These are phyloP conservation scores for Pipra filicauda DNA, from an alignment of 2,113 vertebrate genomes.

Conservation along the genomic window DNA sequence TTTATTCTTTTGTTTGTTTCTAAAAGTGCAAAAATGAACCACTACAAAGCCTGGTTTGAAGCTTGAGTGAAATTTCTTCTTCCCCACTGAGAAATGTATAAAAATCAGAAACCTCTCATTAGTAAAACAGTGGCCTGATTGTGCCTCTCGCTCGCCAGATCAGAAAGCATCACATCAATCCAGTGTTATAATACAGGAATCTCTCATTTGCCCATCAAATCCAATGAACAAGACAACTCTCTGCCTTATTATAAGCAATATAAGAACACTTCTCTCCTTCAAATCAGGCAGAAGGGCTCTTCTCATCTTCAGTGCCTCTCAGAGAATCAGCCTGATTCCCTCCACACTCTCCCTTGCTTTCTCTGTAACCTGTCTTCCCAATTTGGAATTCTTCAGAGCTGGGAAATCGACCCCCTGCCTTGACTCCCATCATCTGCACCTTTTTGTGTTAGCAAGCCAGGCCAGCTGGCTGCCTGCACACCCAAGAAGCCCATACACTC, in stretches of 20 bases:
- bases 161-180: background rate
- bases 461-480: background rate
- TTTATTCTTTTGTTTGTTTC: background rate
- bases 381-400: conserved; percentile 10
- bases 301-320: background rate
- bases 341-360: background rate
- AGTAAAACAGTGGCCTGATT: background rate
- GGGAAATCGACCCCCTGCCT: conserved; percentile 39
- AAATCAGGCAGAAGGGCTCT: conserved; percentile 12
- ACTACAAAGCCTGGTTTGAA: background rate
- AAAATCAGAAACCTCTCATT: conserved; percentile 15
- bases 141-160: background rate
- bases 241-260: background rate
- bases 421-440: conserved; percentile 30
- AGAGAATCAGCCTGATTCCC: background rate
- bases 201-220: conserved; percentile 11
- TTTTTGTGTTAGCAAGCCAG: background rate
- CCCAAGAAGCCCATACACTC: background rate
- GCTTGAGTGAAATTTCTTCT: background rate
- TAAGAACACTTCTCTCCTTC: background rate
- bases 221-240: background rate
- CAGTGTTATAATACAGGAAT: background rate
- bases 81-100: background rate
- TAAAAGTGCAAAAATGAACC: background rate
- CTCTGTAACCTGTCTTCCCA: background rate